A percentile compares a stretch with the other conserved stretches of the same genome.
phyloP scores from a whole-genome alignment of 2,888 invertebrate genomes.

The Allolobophora icterica region DNA sequence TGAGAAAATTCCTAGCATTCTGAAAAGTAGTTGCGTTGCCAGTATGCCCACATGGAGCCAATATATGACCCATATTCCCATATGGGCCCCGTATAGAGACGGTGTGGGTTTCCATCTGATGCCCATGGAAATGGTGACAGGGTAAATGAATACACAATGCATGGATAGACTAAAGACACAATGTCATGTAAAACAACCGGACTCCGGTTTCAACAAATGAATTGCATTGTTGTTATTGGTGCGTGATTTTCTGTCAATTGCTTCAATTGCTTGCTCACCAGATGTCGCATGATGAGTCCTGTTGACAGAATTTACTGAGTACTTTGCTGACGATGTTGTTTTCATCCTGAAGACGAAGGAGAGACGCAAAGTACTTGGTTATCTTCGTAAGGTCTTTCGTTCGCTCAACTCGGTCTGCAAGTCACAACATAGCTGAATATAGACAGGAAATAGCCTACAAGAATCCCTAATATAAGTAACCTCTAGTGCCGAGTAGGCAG shows the following conservation, averaged over 20 bases:
- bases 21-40: too few species aligned
- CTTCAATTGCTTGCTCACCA: not conserved
- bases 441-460: not conserved
- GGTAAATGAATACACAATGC: not conserved
- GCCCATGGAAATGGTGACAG: too few species aligned
- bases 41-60: too few species aligned
- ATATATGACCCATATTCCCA: too few species aligned
- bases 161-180: not conserved
- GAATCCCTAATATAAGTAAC: too few species aligned
- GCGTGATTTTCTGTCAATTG: not conserved
- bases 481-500: not conserved
- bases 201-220: not conserved
- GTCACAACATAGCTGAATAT: not conserved
- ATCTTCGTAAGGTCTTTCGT: slow-evolving; percentile 17
- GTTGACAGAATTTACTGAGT: not conserved
- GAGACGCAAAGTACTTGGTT: not conserved
- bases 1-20: too few species aligned
- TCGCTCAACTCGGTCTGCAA: not conserved
- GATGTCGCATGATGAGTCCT: not conserved
- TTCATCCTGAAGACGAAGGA: not conserved
- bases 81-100: too few species aligned
- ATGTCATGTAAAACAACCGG: not conserved
- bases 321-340: slow-evolving; percentile 5
- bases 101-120: too few species aligned
- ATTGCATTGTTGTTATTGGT: not conserved